These are phyloP conservation scores for Emydura subglobosa DNA, from an alignment of 2,113 vertebrate species.

Conservation along the genomic window DNA sequence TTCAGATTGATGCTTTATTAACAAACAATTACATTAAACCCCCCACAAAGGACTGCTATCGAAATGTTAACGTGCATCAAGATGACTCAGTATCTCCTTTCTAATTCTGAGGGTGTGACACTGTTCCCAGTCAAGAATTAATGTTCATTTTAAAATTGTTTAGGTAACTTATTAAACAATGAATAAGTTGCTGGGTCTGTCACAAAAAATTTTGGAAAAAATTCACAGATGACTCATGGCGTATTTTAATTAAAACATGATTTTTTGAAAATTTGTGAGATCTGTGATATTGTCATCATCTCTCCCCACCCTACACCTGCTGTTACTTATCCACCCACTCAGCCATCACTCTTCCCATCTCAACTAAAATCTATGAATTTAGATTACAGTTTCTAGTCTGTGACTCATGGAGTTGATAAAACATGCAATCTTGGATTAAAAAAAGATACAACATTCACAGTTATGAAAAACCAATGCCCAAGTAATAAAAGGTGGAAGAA, in stretches of 20 bases:
- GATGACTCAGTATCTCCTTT: neutral
- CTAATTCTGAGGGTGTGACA: neutral
- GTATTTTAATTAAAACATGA: neutral
- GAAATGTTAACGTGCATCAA: neutral
- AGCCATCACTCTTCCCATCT: neutral
- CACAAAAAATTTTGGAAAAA: neutral
- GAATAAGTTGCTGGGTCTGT: neutral
- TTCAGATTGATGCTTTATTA: neutral
- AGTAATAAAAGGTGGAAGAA: neutral
- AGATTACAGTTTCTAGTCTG: neutral
- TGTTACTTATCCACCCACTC: conserved; percentile 4
- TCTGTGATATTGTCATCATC: neutral
- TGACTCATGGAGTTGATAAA: neutral
- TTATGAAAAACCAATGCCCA: neutral
- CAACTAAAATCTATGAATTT: neutral
- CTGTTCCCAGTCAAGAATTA: neutral
- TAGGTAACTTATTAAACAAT: neutral
- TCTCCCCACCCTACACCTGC: neutral
- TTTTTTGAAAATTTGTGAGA: neutral
- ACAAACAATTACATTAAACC: neutral
- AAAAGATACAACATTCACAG: neutral
- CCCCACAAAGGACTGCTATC: neutral
- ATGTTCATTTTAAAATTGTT: conserved; percentile 3
- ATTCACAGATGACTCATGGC: neutral
- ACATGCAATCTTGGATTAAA: neutral